Base-by-base conservation (phyloP, 23 tunicate genomes). In the Trididemnum nubilum region DNA sequence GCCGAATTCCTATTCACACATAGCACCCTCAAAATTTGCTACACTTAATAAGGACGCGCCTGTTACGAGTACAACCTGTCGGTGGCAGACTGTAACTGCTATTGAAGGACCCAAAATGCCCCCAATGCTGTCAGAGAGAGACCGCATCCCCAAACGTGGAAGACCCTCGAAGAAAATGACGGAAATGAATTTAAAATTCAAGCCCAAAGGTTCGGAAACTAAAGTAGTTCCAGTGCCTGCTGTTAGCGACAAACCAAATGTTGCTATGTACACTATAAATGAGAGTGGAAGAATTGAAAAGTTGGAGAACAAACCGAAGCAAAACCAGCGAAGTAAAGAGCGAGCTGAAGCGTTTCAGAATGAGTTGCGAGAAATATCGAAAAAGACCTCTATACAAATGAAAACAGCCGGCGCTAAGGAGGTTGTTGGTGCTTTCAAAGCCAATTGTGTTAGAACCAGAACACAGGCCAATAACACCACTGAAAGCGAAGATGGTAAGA, bases 21-120 rank as follows among this genome's bases (percentile, higher is more conserved):
- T 73, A 5, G 79, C 79, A 15, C 81, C 81, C 2, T 7, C 81
- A 2, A 77, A 52, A 27, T 29, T 54, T 7, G 67, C 38, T 32
- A 2, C 66, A 23, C 36, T 32, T 2, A 77, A 29, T 32, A 19
- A 28, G 27, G 67, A 30, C 1, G 30, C 33, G 58, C 28, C 77
- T 37, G 36, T 9, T 51, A 73, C n/a, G 18, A 61, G 2, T 60
- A 77, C 72, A 30, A 72, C 36, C 0, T 9, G 85, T 63, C 57
- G 87, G n/a, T 93, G 98, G 98, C 98, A 93, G 63, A 93, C 98
- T 23, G 98, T 93, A n/a, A 93, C 98, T 29, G 98, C 98, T 1
- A 71, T 93, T 24, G 86, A 93, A 84, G 98, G 90, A 4, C 88
- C 88, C 28, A 93, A 93, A 69, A 58, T 93, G 35, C 98, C 98